These are phyloP conservation scores for Tragelaphus imberbis DNA, from an alignment of 2,113 vertebrate species.

Conservation along the genomic window DNA sequence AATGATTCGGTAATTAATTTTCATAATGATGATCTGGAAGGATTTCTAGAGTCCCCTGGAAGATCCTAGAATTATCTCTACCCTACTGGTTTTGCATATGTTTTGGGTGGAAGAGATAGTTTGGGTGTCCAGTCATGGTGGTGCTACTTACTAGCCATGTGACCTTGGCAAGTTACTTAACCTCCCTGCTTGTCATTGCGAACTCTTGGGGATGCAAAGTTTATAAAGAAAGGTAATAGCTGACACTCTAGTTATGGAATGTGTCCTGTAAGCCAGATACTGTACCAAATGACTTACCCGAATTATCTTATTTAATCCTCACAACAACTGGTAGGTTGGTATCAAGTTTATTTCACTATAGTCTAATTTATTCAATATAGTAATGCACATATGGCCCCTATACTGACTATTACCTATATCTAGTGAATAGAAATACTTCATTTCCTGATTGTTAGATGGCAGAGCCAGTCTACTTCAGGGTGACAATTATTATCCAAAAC, in stretches of 20 bases:
- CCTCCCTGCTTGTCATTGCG: not conserved
- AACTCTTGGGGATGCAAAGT: not conserved
- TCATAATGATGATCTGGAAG: slow-evolving; percentile 65
- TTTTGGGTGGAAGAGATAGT: not conserved
- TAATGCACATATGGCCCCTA: not conserved
- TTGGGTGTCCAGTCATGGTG: not conserved
- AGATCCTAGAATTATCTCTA: slow-evolving; percentile 23
- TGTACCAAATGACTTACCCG: not conserved
- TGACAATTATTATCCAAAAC: not conserved
- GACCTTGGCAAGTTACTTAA: slow-evolving; percentile 3
- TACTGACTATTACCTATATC: not conserved
- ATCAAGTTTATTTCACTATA: not conserved
- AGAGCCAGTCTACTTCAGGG: not conserved
- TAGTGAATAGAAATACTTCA: not conserved
- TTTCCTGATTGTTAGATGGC: not conserved
- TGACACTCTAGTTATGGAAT: not conserved
- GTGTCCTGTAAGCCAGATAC: not conserved
- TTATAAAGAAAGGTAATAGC: not conserved
- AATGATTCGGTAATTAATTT: slow-evolving; percentile 68
- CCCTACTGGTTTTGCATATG: slow-evolving; percentile 45
- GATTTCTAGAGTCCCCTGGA: slow-evolving; percentile 44
- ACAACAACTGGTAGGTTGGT: not conserved
- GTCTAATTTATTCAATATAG: not conserved
- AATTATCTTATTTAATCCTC: slow-evolving; percentile 1
- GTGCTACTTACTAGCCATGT: not conserved